Conservation (phyloP, 2,888 invertebrate species). For the Tetranychus truncatus region DNA sequence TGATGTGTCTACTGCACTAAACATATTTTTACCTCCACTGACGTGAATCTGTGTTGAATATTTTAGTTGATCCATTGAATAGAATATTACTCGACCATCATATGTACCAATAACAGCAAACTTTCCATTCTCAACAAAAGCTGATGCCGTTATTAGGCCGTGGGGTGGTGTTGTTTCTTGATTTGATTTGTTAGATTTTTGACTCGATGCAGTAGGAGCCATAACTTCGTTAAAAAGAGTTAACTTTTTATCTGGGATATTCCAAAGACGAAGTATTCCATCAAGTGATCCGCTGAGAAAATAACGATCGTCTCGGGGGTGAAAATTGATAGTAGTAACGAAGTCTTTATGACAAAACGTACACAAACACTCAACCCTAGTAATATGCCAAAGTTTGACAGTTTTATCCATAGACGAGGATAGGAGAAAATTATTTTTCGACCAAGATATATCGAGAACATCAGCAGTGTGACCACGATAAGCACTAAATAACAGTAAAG, state of each 20-base stretch:
- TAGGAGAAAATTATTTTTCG: constrained; percentile 92
- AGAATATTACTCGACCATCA: constrained; percentile 94
- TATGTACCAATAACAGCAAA: constrained; percentile 96
- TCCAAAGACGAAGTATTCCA: constrained; percentile 95
- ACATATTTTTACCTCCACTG: constrained; percentile 33
- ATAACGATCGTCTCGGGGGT: constrained; percentile 62
- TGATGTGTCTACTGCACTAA: not conserved
- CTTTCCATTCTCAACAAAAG: constrained; percentile 91
- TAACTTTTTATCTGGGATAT: constrained; percentile 96
- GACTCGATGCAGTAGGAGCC: constrained; percentile 63
- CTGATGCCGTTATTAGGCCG: constrained; percentile 73
- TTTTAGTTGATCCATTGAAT: constrained; percentile 85
- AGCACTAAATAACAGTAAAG: constrained; percentile 47
- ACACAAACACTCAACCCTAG: constrained; percentile 86
- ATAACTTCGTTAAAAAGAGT: constrained; percentile 80
- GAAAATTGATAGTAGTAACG: constrained; percentile 95
- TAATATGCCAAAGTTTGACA: constrained; percentile 90
- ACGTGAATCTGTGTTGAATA: constrained; percentile 97
- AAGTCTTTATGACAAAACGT: constrained; percentile 98
- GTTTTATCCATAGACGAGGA: constrained; percentile 98
- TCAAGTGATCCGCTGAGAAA: constrained; percentile 93
- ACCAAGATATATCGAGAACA: constrained; percentile 91
- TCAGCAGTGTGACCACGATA: constrained; percentile 91
- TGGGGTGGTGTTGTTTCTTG: constrained; percentile 17
- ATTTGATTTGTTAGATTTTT: constrained; percentile 5